Conservation (phyloP, 2,113 vertebrate species). For the Nothoprocta pentlandii region DNA sequence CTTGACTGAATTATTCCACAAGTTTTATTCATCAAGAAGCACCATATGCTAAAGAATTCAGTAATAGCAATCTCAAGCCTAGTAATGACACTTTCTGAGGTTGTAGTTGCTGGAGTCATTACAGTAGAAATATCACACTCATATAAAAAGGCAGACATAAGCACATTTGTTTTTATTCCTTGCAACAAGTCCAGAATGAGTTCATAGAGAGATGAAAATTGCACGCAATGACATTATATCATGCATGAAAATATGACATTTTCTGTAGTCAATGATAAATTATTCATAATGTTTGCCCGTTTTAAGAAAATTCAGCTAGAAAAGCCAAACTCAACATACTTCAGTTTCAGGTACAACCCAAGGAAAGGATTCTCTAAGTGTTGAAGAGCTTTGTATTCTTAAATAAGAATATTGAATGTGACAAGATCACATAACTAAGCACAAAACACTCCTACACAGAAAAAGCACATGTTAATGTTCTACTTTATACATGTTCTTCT, state of each 20-base stretch:
- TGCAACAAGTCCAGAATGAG: constrained; percentile 3
- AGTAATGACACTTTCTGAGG: not conserved
- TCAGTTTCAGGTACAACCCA: not conserved
- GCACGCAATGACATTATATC: not conserved
- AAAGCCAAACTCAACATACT: not conserved
- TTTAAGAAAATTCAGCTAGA: not conserved
- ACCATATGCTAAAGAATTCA: not conserved
- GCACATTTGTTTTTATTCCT: not conserved
- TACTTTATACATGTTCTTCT: not conserved
- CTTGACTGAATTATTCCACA: not conserved
- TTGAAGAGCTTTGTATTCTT: not conserved
- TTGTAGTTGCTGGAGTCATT: not conserved
- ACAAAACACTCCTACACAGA: not conserved
- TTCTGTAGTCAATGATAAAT: not conserved
- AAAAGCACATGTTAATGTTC: fast-evolving
- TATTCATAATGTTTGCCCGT: not conserved
- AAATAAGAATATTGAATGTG: not conserved
- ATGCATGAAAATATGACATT: not conserved
- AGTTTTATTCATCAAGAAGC: not conserved
- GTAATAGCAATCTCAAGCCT: not conserved
- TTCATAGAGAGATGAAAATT: constrained; percentile 9
- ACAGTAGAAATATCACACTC: not conserved
- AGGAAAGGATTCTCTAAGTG: not conserved
- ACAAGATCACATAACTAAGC: not conserved
- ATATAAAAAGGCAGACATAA: not conserved